Evolutionary conservation across 1,140 invertebrate genomes (phyloP).

Genomic region (Drosophila bocki): DNA sequence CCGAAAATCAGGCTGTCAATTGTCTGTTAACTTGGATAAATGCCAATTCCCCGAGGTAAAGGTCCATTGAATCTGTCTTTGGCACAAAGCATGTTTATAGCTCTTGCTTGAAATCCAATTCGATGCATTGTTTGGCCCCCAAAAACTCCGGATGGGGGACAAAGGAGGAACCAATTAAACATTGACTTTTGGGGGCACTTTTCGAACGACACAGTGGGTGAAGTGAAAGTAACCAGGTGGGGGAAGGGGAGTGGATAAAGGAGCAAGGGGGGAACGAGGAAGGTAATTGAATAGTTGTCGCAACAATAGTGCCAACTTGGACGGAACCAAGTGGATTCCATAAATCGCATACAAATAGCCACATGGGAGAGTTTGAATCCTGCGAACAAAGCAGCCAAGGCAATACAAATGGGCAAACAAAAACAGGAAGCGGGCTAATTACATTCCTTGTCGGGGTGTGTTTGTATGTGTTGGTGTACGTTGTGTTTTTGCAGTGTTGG

Average conservation of each 20-base stretch:
- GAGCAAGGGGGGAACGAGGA: neutral
- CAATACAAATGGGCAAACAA: constrained; percentile 50
- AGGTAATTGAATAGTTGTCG: constrained; percentile 53
- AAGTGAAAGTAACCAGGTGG: constrained; percentile 13
- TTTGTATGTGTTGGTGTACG: constrained; percentile 4
- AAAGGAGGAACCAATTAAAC: constrained; percentile 40
- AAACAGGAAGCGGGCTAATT: constrained; percentile 56
- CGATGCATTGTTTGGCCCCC: constrained; percentile 18
- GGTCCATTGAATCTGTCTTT: constrained; percentile 2
- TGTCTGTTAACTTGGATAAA: constrained; percentile 25
- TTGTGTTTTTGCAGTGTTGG: constrained; percentile 7
- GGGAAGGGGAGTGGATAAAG: neutral
- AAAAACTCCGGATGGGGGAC: constrained; percentile 10
- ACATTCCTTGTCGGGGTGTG: constrained; percentile 27
- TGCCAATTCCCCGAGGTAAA: constrained; percentile 1
- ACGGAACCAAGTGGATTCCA: constrained; percentile 36
- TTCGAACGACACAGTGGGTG: neutral
- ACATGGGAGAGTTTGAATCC: constrained; percentile 55
- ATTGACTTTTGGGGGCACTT: constrained; percentile 31
- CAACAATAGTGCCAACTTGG: constrained; percentile 50
- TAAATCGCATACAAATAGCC: constrained; percentile 58
- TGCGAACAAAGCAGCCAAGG: constrained; percentile 50
- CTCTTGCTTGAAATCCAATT: constrained; percentile 9
- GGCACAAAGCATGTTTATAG: constrained; percentile 7
- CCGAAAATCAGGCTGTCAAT: constrained; percentile 16